Evolutionary conservation across 1,140 invertebrate species (phyloP).

Genomic region (Euura saliciscinereae): DNA sequence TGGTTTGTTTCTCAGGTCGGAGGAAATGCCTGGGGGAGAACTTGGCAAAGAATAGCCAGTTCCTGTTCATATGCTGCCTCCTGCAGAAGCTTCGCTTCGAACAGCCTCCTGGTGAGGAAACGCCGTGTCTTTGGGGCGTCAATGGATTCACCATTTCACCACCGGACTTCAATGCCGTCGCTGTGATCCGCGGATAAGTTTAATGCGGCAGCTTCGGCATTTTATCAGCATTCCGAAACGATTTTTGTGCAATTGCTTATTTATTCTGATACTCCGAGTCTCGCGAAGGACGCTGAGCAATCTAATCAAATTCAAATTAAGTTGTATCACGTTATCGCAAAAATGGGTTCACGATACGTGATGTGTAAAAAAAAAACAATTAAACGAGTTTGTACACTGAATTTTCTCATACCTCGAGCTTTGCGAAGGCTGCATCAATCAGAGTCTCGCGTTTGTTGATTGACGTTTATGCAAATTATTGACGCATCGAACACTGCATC

Average conservation of each 20-base stretch:
- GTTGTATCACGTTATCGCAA: neutral
- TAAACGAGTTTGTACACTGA: neutral
- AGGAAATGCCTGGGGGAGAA: conserved; percentile 56
- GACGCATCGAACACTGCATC: too few species aligned
- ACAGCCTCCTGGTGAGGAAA: conserved; percentile 36
- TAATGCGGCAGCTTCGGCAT: neutral
- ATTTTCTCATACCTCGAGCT: too few species aligned
- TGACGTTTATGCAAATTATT: neutral
- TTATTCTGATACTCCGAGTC: neutral
- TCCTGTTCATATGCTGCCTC: conserved; percentile 51
- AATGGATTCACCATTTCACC: conserved; percentile 51
- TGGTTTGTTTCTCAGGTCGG: conserved; percentile 38
- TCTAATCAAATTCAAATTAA: neutral
- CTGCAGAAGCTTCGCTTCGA: conserved; percentile 53
- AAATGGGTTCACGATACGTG: neutral
- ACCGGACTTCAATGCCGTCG: conserved; percentile 39
- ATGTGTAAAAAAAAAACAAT: neutral
- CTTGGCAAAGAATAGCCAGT: conserved; percentile 54
- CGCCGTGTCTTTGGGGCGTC: conserved; percentile 41
- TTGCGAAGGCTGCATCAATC: too few species aligned
- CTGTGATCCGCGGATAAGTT: neutral
- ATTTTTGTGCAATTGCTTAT: neutral
- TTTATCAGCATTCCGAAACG: neutral
- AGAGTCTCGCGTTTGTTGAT: neutral
- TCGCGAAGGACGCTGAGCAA: neutral